phyloP scores from a whole-genome alignment of 64 coral and sea anemone species.

The Stichodactyla helianthus region DNA sequence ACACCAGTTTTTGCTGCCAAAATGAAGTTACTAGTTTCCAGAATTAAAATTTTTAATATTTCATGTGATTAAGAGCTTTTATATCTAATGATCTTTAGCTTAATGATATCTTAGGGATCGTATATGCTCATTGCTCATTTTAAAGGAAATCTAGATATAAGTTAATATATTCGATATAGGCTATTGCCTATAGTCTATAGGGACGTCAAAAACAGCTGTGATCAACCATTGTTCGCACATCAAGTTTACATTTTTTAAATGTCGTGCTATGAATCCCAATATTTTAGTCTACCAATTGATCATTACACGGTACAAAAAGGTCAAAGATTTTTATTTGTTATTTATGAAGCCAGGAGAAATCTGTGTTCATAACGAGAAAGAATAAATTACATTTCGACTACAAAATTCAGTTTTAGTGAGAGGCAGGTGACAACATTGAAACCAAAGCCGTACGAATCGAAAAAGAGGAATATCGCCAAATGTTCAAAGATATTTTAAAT shows the following conservation, averaged over 20 bases:
- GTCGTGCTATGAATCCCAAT: neutral
- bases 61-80: neutral
- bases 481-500: neutral
- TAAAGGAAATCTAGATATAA: neutral
- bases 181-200: neutral
- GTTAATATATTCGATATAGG: neutral
- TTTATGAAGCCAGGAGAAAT: neutral
- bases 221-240: no score
- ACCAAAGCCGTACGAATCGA: neutral
- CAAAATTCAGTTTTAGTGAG: neutral
- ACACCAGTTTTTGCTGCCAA: neutral
- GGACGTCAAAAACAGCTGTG: neutral
- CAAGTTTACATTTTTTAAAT: no score
- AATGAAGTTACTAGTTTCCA: neutral
- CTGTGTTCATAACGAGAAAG: neutral
- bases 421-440: conserved; percentile 7
- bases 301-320: neutral
- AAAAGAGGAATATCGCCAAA: neutral
- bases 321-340: neutral
- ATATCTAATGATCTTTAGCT: neutral
- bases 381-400: neutral
- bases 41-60: neutral
- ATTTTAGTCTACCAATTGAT: neutral
- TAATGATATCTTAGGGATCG: neutral
- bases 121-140: neutral